These are phyloP conservation scores for Potamilus streckersoni DNA, from an alignment of 1,140 invertebrate genomes.

Conservation along the genomic window DNA sequence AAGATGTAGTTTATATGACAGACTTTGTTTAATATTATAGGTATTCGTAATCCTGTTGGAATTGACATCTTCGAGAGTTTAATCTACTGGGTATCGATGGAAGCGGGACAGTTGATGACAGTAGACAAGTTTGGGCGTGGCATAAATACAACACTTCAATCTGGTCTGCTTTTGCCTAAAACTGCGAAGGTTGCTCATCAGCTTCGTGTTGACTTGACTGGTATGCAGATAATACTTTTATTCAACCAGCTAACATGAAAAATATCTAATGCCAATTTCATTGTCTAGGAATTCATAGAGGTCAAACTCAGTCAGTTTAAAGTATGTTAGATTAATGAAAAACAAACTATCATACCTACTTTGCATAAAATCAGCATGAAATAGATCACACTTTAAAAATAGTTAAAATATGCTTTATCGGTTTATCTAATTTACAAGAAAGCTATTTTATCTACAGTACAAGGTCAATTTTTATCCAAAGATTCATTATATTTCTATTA, in stretches of 20 bases:
- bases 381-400: no score
- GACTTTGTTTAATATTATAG: conserved; percentile 53
- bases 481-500: no score
- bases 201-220: conserved; percentile 44
- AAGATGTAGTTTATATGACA: background rate
- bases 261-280: conserved; percentile 1
- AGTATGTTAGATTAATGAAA: background rate
- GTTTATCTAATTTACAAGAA: no score
- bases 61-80: conserved; percentile 92
- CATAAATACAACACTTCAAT: conserved; percentile 84
- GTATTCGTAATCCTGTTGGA: conserved; percentile 76
- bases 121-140: conserved; percentile 97
- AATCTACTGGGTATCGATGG: conserved; percentile 88
- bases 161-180: conserved; percentile 84
- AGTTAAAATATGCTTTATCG: no score
- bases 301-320: background rate
- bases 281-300: background rate
- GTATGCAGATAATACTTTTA: conserved; percentile 30
- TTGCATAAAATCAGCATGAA: background rate
- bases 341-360: background rate
- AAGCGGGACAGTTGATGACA: conserved; percentile 83
- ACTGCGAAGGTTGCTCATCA: conserved; percentile 76
- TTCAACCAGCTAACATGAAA: conserved; percentile 33
- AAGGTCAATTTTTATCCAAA: no score
- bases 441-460: no score